phyloP scores from a whole-genome alignment of 2,888 invertebrate genomes.

The Pyralis farinalis region DNA sequence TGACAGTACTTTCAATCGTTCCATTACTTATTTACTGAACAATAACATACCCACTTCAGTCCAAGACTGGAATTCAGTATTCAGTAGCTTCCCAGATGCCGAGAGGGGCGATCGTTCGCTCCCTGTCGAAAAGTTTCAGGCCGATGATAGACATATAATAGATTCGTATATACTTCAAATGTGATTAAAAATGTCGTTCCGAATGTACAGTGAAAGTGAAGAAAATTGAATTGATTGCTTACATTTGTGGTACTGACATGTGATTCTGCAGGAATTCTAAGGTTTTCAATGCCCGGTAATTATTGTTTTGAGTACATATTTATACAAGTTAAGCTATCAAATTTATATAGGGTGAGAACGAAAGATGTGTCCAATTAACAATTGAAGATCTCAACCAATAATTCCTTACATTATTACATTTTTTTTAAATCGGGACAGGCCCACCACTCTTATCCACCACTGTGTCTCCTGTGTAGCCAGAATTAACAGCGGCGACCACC shows the following conservation, averaged over 20 bases:
- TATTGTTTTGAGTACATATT: too few relatives aligned
- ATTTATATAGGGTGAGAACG: too few relatives aligned
- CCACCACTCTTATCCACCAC: too few relatives aligned
- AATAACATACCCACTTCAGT: constrained; percentile 4
- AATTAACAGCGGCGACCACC: too few relatives aligned
- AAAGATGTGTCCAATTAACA: too few relatives aligned
- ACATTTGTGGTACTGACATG: constrained; percentile 27
- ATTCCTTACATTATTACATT: too few relatives aligned
- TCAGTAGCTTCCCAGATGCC: constrained; percentile 2
- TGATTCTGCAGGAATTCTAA: constrained; percentile 23
- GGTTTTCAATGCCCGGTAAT: constrained; percentile 40
- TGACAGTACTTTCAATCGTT: constrained; percentile 6
- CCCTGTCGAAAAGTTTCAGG: constrained; percentile 1
- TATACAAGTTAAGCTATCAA: too few relatives aligned
- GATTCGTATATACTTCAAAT: not conserved
- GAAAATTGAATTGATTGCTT: not conserved
- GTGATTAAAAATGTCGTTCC: not conserved
- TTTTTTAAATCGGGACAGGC: too few relatives aligned
- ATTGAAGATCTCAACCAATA: too few relatives aligned
- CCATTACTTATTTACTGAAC: constrained; percentile 5
- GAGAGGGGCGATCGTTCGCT: not conserved
- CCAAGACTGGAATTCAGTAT: constrained; percentile 3
- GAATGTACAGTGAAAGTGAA: not conserved
- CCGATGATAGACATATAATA: constrained; percentile 1
- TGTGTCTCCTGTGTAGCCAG: too few relatives aligned